Percentiles rank a stretch among this genome's conserved stretches.
Conservation (phyloP, 2,888 invertebrate genomes). For the Noctua pronuba region DNA sequence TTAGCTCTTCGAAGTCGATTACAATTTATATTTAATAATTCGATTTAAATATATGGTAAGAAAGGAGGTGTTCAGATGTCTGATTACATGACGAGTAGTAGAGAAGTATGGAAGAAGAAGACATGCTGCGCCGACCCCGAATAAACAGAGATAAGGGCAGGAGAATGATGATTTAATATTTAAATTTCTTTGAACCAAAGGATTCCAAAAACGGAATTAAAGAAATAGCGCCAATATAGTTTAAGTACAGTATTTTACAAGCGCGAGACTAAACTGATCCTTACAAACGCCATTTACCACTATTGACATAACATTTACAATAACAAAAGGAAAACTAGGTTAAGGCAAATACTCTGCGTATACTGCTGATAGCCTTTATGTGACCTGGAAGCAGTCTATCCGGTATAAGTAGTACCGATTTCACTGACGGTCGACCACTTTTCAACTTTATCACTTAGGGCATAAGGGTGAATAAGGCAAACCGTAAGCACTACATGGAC, state of each 20-base stretch:
- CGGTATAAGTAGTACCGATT: conserved; percentile 20
- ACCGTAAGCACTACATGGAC: neutral
- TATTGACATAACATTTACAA: neutral
- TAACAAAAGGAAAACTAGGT: conserved; percentile 27
- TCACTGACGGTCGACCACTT: too few relatives aligned
- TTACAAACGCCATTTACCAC: neutral
- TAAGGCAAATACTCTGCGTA: conserved; percentile 17
- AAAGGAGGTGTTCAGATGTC: neutral
- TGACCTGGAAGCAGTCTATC: conserved; percentile 46
- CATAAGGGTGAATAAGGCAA: too few relatives aligned
- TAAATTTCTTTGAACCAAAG: too few relatives aligned
- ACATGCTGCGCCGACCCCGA: too few relatives aligned
- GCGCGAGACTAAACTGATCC: neutral
- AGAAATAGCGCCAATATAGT: neutral
- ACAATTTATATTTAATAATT: too few relatives aligned
- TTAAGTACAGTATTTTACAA: neutral
- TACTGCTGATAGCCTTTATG: conserved; percentile 37
- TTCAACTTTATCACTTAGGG: too few relatives aligned
- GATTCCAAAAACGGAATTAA: too few relatives aligned
- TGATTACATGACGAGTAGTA: too few relatives aligned
- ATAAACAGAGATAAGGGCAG: neutral
- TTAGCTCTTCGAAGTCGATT: neutral
- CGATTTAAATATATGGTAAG: too few relatives aligned
- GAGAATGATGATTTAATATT: too few relatives aligned
- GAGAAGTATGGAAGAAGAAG: neutral